phyloP scores from a whole-genome alignment of 2,113 vertebrate species.

The Mus spicilegus region DNA sequence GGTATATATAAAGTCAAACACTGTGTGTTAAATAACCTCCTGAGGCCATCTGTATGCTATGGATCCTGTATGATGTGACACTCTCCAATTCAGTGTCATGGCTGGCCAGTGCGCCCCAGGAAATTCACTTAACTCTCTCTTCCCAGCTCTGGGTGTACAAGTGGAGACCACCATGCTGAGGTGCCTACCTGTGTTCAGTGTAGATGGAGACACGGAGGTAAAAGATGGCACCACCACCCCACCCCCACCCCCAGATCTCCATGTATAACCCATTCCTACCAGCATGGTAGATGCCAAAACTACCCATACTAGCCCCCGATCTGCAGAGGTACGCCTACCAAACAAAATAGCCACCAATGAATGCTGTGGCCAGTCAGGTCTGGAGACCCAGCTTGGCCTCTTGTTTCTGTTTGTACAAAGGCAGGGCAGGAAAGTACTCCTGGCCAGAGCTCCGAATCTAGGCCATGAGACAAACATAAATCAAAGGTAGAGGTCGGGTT shows the following conservation, averaged over 20 bases:
- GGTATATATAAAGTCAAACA: conserved; percentile 89
- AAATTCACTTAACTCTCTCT: background rate
- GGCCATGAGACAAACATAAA: conserved; percentile 64
- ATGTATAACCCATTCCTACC: accelerated
- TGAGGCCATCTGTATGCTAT: conserved; percentile 83
- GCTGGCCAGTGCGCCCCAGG: background rate
- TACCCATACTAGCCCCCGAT: background rate
- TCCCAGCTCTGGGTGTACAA: background rate
- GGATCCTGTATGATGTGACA: too few species aligned
- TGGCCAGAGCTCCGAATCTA: conserved; percentile 17
- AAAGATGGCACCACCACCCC: background rate
- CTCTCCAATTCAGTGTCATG: too few species aligned
- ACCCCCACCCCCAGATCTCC: background rate
- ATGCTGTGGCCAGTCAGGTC: background rate
- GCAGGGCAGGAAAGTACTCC: conserved; percentile 21
- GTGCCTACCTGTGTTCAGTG: background rate
- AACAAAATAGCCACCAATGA: background rate
- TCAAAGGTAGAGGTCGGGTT: background rate
- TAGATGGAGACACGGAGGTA: background rate
- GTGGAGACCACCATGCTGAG: background rate
- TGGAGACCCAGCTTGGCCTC: background rate
- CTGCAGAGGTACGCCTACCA: conserved; percentile 21
- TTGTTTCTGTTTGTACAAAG: conserved; percentile 21
- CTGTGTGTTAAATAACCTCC: conserved; percentile 85
- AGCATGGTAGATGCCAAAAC: accelerated